Conservation (phyloP, 2,797 vertebrate genomes). For the Galagoides demidoff region DNA sequence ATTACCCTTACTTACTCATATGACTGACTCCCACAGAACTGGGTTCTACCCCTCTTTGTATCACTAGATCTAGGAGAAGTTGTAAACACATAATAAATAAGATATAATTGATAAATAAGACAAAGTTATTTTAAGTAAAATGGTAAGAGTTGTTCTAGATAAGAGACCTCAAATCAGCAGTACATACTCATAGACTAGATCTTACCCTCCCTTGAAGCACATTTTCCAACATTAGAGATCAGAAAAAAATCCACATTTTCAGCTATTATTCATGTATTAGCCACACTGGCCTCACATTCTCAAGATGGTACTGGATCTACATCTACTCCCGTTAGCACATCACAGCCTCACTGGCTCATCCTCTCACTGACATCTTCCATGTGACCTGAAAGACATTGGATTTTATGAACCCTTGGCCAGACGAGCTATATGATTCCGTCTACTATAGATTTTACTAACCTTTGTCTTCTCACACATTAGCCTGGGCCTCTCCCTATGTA, state of each 20-base stretch:
- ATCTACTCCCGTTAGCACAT: no score
- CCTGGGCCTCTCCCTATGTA: background rate
- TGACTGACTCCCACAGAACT: background rate
- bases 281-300: background rate
- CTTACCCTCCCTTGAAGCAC: background rate
- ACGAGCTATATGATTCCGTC: background rate
- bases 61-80: background rate
- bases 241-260: background rate
- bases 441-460: background rate
- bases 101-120: background rate
- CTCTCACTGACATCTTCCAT: background rate
- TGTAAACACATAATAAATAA: background rate
- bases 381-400: background rate
- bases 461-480: background rate
- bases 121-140: background rate
- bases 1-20: background rate
- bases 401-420: background rate
- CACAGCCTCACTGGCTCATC: background rate
- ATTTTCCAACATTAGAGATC: background rate
- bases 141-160: background rate
- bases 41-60: background rate
- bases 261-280: background rate
- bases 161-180: background rate
- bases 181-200: background rate
- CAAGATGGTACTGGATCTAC: background rate